Conservation (phyloP, 2,797 vertebrate genomes). For the Picus viridis region DNA sequence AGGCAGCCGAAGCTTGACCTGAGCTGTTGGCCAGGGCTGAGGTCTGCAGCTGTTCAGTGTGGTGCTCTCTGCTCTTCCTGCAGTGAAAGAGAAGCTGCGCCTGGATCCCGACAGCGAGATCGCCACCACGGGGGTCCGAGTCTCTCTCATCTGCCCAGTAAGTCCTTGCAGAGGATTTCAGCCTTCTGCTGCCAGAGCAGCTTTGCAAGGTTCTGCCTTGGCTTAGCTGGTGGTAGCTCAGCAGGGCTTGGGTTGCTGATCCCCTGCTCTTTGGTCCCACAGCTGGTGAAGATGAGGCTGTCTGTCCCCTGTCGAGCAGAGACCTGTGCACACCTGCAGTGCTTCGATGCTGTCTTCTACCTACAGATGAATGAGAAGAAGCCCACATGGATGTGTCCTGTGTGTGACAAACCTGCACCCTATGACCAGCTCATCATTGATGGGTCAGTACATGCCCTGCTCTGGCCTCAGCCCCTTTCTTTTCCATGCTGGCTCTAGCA, state of each 20-base stretch:
- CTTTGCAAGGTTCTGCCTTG: background rate
- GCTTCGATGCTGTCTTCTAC: slow-evolving; percentile 98
- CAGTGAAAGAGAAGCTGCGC: slow-evolving; percentile 97
- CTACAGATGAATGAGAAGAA: slow-evolving; percentile 99
- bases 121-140: slow-evolving; percentile 94
- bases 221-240: background rate
- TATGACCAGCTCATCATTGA: slow-evolving; percentile 98
- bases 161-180: slow-evolving; percentile 30
- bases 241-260: background rate
- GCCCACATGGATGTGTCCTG: slow-evolving; percentile 97
- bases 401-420: slow-evolving; percentile 96
- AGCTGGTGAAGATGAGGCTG: slow-evolving; percentile 98
- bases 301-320: slow-evolving; percentile 95
- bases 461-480: background rate
- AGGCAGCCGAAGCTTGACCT: rapidly evolving
- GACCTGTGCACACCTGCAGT: slow-evolving; percentile 96
- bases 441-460: slow-evolving; percentile 73
- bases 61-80: background rate
- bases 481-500: rapidly evolving
- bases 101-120: slow-evolving; percentile 98
- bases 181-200: background rate
- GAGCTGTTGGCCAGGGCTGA: background rate
- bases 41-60: background rate
- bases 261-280: slow-evolving; percentile 25
- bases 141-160: slow-evolving; percentile 98